Conservation (phyloP, 2,888 invertebrate species). For the Protodeltote pygarga region DNA sequence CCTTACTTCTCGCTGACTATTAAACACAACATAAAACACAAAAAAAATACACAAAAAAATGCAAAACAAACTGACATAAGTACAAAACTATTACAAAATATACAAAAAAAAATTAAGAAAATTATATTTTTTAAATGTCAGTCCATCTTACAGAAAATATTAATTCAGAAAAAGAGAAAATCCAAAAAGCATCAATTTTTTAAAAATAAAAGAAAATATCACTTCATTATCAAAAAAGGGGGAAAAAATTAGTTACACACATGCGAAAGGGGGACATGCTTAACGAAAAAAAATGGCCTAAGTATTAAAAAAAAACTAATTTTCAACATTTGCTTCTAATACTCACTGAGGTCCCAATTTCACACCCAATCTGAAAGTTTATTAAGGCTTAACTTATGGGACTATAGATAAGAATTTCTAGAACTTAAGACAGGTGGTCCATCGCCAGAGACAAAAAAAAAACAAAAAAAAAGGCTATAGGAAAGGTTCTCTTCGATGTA, state of each 20-base stretch:
- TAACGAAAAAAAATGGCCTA: background rate
- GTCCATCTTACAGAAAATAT: slow-evolving; percentile 38
- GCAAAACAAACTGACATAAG: slow-evolving; percentile 26
- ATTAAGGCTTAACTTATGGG: background rate
- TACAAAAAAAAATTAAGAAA: too few species aligned
- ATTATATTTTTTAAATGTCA: background rate
- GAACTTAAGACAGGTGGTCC: too few species aligned
- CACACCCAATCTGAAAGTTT: background rate
- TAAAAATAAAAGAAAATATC: slow-evolving; percentile 17
- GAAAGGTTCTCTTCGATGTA: background rate
- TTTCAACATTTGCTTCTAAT: slow-evolving; percentile 35
- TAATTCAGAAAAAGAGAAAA: slow-evolving; percentile 31
- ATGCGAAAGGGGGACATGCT: slow-evolving; percentile 42
- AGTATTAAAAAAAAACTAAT: slow-evolving; percentile 5
- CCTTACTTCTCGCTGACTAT: slow-evolving; percentile 67
- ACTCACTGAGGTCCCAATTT: slow-evolving; percentile 6
- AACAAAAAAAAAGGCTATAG: background rate
- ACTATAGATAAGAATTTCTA: slow-evolving; percentile 3
- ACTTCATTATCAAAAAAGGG: slow-evolving; percentile 33
- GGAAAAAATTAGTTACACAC: slow-evolving; percentile 49
- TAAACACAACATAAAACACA: slow-evolving; percentile 64
- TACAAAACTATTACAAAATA: background rate
- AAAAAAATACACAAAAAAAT: slow-evolving; percentile 48
- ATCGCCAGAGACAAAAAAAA: too few species aligned
- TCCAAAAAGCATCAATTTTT: slow-evolving; percentile 28